Conservation (phyloP, 2,888 invertebrate species). For the Carcina quercana region DNA sequence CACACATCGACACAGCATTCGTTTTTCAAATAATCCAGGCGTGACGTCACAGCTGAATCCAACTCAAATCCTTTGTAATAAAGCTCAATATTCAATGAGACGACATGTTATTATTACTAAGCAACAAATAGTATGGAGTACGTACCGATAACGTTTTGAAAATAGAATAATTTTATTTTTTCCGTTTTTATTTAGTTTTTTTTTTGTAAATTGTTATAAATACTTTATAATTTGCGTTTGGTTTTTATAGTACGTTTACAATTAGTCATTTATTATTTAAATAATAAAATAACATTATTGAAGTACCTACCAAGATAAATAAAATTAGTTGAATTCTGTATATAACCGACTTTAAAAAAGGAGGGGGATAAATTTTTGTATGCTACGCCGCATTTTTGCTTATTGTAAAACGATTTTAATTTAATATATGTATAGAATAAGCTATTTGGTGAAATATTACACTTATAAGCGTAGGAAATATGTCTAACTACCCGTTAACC, state of each 20-base stretch:
- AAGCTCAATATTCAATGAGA: conserved; percentile 14
- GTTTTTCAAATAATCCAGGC: conserved; percentile 39
- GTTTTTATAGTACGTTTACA: neutral
- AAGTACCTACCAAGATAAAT: too few species aligned
- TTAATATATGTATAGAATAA: too few species aligned
- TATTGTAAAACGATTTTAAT: too few species aligned
- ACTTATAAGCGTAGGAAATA: too few species aligned
- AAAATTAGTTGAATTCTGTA: too few species aligned
- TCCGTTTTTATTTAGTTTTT: neutral
- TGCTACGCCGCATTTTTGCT: too few species aligned
- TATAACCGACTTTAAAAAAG: too few species aligned
- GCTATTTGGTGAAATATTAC: too few species aligned
- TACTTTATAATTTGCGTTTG: neutral
- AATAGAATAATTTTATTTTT: neutral
- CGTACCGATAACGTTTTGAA: neutral
- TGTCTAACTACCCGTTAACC: too few species aligned
- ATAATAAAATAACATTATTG: too few species aligned
- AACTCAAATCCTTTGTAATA: conserved; percentile 10
- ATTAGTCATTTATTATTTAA: neutral
- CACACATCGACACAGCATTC: conserved; percentile 29
- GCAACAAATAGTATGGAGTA: conserved; percentile 20
- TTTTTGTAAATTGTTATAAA: neutral
- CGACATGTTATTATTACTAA: conserved; percentile 30
- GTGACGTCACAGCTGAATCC: conserved; percentile 10
- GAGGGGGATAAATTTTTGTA: too few species aligned